Evolutionary conservation across 1,140 invertebrate genomes (phyloP), one percentile per base, ranked within the genome.

Genomic region (Plectus sambesii): DNA sequence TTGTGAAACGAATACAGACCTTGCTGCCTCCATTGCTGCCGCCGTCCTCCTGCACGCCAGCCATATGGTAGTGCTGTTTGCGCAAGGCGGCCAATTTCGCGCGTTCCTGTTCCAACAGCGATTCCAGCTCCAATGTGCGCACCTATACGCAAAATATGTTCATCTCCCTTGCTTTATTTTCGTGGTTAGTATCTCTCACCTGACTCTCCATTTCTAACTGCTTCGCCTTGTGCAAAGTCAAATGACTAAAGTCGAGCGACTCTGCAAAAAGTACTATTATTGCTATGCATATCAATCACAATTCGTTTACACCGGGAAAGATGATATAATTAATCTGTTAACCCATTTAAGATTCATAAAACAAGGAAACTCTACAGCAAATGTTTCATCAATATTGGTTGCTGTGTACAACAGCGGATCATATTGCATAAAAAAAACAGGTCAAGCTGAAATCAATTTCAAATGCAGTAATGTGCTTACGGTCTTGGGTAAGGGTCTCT

Each of bases 171-270:
- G n/a, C n/a, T n/a, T n/a, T n/a, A n/a, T n/a, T n/a, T n/a, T n/a
- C n/a, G n/a, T n/a, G n/a, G n/a, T n/a, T n/a, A n/a, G n/a, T n/a
- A n/a, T n/a, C n/a, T 60, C 62, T 61, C 0, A 78, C 74, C 72
- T 76, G 71, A 42, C 84, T 81, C 70, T 97, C 89, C 85, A 96
- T 93, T 76, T 96, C 90, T 56, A 87, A 73, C 38, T 82, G 80
- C 69, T 97, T 93, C 0, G 90, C 84, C 70, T 93, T 85, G 67
- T 94, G 90, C 42, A 96, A 74, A 42, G 83, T 83, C 43, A 98
- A 69, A 56, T 83, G 81, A 2, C 81, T 80, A 60, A 94, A 82
- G 72, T 97, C 89, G 55, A 93, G 75, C 50, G 87, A 82, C 59
- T 85, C 87, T 84, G 72, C 22, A 75, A 73, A 60, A 58, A 53